phyloP scores from a whole-genome alignment of 1,140 invertebrate species.

The Sycophaga agraensis region DNA sequence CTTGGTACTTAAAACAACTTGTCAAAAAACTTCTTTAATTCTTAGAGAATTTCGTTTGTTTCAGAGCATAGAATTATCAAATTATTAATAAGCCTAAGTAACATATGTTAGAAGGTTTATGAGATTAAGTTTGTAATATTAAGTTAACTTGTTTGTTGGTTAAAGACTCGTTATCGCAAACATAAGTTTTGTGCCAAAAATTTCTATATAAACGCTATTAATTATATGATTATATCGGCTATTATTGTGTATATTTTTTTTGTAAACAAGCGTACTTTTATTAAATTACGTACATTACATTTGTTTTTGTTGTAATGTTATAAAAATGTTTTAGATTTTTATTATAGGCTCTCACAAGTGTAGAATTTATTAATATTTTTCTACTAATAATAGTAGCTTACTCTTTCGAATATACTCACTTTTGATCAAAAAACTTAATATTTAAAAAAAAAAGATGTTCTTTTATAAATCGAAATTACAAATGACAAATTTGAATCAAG shows the following conservation, averaged over 20 bases:
- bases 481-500: slow-evolving; percentile 16
- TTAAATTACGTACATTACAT: slow-evolving; percentile 10
- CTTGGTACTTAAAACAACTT: slow-evolving; percentile 24
- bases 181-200: slow-evolving; percentile 22
- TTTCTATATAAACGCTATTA: slow-evolving; percentile 3
- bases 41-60: slow-evolving; percentile 13
- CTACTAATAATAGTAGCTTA: no score
- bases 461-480: slow-evolving; percentile 9
- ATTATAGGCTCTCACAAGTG: slow-evolving; percentile 21
- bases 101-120: slow-evolving; percentile 9
- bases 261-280: slow-evolving; percentile 20
- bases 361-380: slow-evolving; percentile 25
- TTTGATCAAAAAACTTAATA: slow-evolving; percentile 20
- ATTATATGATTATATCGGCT: slow-evolving; percentile 15
- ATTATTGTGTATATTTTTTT: slow-evolving; percentile 16
- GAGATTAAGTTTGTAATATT: slow-evolving; percentile 15
- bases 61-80: neutral
- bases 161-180: slow-evolving; percentile 18
- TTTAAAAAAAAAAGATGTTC: slow-evolving; percentile 20
- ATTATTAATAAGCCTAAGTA: slow-evolving; percentile 10
- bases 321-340: neutral
- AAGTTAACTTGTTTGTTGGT: slow-evolving; percentile 14
- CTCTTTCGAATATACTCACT: no score
- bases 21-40: slow-evolving; percentile 12
- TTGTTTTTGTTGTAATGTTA: slow-evolving; percentile 21